Evolutionary conservation across 2,797 vertebrate species (phyloP), one percentile per base, ranked within the genome.

Genomic region (Hippopotamyrus pictus): DNA sequence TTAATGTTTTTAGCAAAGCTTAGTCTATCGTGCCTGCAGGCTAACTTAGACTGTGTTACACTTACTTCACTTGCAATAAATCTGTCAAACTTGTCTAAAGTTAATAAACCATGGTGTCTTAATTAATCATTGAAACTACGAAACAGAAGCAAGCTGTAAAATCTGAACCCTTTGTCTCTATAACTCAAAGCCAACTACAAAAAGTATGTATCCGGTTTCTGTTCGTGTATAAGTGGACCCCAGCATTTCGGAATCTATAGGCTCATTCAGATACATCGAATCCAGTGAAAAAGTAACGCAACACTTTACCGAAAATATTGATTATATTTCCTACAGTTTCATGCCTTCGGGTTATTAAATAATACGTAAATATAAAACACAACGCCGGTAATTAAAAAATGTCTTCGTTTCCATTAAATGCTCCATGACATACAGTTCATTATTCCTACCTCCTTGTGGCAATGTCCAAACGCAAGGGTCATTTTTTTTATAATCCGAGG

Each of bases 161-260:
- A 93, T 90, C 86, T 90, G 92, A 89, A 88, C 87, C 86, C 89
- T 91, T 93, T 93, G 93, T 94, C 93, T 92, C 92, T 92, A 93
- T 93, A 94, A 94, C 95, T 96, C 94, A 93, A 92, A 93, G 94
- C 93, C 93, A 94, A 93, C 96, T 96, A 95, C 95, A 96, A 96
- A 96, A 96, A 91, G 94, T 93, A 90, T 92, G 93, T 96, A 94
- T 98, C 97, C 94, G 95, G 95, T 98, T 97, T 97, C 97, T 93
- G 91, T 93, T 92, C 93, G 95, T 96, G 96, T 96, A 96, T 93
- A 96, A 95, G 94, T 94, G 96, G 94, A 87, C 95, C 95, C 91
- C 94, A 94, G 94, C 95, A 95, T 95, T 93, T 95, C 94, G 95
- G 92, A 92, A 94, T 94, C 96, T 96, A 93, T 95, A 92, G 93